A percentile compares a stretch with the other conserved stretches of the same genome.
These are phyloP conservation scores for Drosophila neoperkinsi DNA, from an alignment of 2,888 invertebrate species.

Conservation along the genomic window DNA sequence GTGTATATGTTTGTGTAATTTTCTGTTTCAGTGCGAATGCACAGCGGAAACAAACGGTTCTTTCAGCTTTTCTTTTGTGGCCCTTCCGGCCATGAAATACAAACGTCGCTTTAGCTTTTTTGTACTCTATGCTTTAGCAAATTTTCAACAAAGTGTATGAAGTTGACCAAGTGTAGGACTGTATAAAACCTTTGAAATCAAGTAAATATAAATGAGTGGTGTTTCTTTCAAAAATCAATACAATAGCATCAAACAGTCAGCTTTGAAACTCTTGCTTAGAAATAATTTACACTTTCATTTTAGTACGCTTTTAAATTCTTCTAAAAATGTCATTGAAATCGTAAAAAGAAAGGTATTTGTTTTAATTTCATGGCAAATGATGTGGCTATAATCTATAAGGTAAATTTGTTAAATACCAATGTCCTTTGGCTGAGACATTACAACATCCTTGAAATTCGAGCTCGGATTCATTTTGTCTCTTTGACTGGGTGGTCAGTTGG, in stretches of 20 bases:
- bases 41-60: slow-evolving; percentile 70
- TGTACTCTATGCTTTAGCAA: slow-evolving; percentile 1
- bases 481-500: not conserved
- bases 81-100: slow-evolving; percentile 72
- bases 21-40: slow-evolving; percentile 42
- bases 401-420: not conserved
- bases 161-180: not conserved
- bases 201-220: not conserved
- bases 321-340: not conserved
- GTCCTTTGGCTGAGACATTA: not conserved
- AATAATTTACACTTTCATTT: not conserved
- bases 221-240: not conserved
- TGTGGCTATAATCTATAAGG: not conserved
- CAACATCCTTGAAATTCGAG: not conserved
- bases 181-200: not conserved
- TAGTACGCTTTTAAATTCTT: not conserved
- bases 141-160: not conserved
- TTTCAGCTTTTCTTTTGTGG: slow-evolving; percentile 60
- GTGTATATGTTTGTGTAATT: slow-evolving; percentile 29
- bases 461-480: not conserved
- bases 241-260: not conserved
- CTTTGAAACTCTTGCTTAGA: not conserved
- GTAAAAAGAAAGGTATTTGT: not conserved
- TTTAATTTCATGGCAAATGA: not conserved
- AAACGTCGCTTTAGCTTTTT: slow-evolving; percentile 60